These are phyloP conservation scores for Monoplex corrugatus DNA, from an alignment of 2,888 invertebrate species.

Conservation along the genomic window DNA sequence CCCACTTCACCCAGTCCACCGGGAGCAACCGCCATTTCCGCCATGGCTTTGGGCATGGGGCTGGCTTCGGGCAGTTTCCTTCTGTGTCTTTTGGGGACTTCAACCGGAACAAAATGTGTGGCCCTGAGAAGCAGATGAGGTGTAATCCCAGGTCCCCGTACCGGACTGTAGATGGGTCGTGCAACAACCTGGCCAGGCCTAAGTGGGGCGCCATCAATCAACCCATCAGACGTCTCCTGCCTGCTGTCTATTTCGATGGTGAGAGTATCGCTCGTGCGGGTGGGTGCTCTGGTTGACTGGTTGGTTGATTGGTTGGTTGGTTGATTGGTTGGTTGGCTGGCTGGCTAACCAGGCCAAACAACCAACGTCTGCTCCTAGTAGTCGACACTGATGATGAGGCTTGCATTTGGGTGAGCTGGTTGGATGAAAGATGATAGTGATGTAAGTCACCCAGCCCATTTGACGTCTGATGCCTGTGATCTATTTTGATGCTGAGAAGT, in stretches of 20 bases:
- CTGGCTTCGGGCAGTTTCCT: conserved; percentile 33
- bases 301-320: too few species aligned
- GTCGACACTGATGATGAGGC: background rate
- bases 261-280: background rate
- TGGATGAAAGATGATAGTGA: background rate
- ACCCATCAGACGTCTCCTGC: conserved; percentile 49
- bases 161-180: conserved; percentile 94
- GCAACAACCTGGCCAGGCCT: conserved; percentile 94
- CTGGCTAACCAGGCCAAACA: too few species aligned
- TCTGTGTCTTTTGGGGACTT: background rate
- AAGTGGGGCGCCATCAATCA: conserved; percentile 88
- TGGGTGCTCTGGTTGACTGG: background rate
- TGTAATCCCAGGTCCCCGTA: conserved; percentile 84
- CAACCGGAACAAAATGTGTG: background rate
- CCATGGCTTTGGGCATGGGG: background rate
- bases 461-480: background rate
- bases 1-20: background rate
- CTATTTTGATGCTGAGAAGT: background rate
- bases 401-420: background rate
- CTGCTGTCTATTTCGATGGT: conserved; percentile 55
- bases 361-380: too few species aligned
- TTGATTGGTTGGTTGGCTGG: too few species aligned
- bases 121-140: conserved; percentile 43
- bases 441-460: background rate
- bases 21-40: background rate